Evolutionary conservation across 2,888 invertebrate genomes (phyloP).

Genomic region (Drosophila macrothrix): DNA sequence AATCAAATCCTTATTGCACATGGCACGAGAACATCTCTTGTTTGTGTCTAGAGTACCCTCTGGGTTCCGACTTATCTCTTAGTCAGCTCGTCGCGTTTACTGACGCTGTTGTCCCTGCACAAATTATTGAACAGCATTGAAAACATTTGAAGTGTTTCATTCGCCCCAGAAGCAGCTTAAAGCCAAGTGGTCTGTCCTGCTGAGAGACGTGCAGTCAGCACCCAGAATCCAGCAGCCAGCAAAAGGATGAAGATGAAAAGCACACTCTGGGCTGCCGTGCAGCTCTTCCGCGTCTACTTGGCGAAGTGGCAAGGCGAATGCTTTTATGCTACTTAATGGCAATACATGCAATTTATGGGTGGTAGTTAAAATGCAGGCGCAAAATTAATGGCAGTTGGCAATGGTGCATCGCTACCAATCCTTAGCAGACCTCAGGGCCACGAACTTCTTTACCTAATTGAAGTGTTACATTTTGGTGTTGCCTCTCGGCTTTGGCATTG

Average conservation of each 20-base stretch:
- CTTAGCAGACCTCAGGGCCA: conserved; percentile 6
- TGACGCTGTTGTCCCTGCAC: conserved; percentile 60
- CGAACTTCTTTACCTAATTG: conserved; percentile 11
- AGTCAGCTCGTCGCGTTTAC: conserved; percentile 48
- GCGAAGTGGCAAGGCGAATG: conserved; percentile 50
- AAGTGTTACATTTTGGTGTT: conserved; percentile 5
- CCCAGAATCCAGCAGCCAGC: background rate
- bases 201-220: conserved; percentile 5
- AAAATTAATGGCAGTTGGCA: conserved; percentile 67
- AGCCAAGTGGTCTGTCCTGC: conserved; percentile 40
- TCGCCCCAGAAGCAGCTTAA: conserved; percentile 44
- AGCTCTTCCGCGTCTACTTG: conserved; percentile 21
- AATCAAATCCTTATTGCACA: background rate
- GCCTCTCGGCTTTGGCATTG: conserved; percentile 22
- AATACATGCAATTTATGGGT: conserved; percentile 74
- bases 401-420: conserved; percentile 24
- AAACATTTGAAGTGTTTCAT: conserved; percentile 74
- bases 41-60: background rate
- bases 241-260: background rate
- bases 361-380: conserved; percentile 66
- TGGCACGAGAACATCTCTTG: conserved; percentile 32
- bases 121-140: conserved; percentile 82
- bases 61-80: conserved; percentile 34
- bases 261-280: conserved; percentile 8
- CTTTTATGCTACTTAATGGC: conserved; percentile 80